Evolutionary conservation across 2,113 vertebrate species (phyloP), one percentile per base, ranked within the genome.

Genomic region (Labeo catla): DNA sequence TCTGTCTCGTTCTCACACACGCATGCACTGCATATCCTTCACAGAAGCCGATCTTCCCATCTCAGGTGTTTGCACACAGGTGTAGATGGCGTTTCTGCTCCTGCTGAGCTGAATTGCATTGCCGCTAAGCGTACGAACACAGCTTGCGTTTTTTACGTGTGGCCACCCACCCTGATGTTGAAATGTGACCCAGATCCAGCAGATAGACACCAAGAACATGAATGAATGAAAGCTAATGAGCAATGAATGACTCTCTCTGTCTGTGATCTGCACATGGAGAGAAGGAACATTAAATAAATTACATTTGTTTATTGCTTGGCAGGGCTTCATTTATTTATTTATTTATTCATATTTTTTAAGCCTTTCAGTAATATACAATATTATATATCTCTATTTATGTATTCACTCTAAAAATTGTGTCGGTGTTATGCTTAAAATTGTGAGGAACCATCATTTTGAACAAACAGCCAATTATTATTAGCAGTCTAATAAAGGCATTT

Each of bases 141-240:
- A 21, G 50, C 16, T 68, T 0, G 4, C 8, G 66, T 73, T 72
- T 57, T 34, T 72, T 34, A 57, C 81, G 23, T 54, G 4, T 4
- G n/a, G 19, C n/a, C 76, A 79, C 52, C 52, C 52, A 59, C 52
- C 76, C 28, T 23, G 43, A 66, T 52, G 65, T 49, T 83, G 65
- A 83, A 83, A 68, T 34, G 23, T 54, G 81, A 83, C 49, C 81
- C 66, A 83, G 66, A 83, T 83, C 66, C 11, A 23, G 65, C 68
- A 83, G 65, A 70, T n/a, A 50, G 47, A 52, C 9, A 3, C 15
- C 19, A 9, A 39, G 15, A 59, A 83, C 66, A 59, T 84, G 68
- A 84, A 84, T 84, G 82, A 84, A 45, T 70, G 49, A 66, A 68
- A 73, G 52, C 81, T 83, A 72, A 83, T 73, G 81, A 59, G 34